Conservation (phyloP, 92 coral and sea anemone genomes). For the Porites divaricata region DNA sequence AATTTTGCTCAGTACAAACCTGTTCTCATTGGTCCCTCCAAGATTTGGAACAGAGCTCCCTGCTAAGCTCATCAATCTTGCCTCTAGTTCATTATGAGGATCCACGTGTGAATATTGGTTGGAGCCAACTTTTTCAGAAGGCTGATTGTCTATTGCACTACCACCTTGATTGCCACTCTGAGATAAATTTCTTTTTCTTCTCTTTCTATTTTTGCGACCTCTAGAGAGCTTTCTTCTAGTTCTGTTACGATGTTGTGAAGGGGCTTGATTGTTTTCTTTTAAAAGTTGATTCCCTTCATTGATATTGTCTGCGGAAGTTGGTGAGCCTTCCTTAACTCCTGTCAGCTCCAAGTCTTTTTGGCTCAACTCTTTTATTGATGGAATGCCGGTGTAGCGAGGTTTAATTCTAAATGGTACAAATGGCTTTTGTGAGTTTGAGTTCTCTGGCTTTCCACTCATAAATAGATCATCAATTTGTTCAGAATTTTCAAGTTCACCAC, state of each 20-base stretch:
- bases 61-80: constrained; percentile 57
- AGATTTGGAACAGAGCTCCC: constrained; percentile 26
- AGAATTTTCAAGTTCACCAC: constrained; percentile 9
- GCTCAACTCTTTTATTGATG: constrained; percentile 86
- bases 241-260: neutral
- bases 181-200: constrained; percentile 19
- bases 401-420: constrained; percentile 89
- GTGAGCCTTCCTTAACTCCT: constrained; percentile 12
- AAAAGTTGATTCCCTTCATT: neutral
- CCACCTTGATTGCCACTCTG: constrained; percentile 6
- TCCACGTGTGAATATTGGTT: constrained; percentile 48
- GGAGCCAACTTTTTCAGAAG: neutral
- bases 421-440: constrained; percentile 22
- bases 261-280: constrained; percentile 1
- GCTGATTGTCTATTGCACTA: neutral
- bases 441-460: constrained; percentile 20
- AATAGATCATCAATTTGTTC: constrained; percentile 3
- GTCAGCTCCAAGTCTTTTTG: constrained; percentile 61
- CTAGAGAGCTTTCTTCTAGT: neutral
- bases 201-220: constrained; percentile 34
- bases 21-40: neutral
- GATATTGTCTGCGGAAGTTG: neutral
- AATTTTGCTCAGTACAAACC: constrained; percentile 1
- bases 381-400: constrained; percentile 65
- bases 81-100: constrained; percentile 69